Percentiles rank a stretch among this genome's conserved stretches.
Evolutionary conservation across 1,140 invertebrate species (phyloP).

Genomic region (Eueides isabella): DNA sequence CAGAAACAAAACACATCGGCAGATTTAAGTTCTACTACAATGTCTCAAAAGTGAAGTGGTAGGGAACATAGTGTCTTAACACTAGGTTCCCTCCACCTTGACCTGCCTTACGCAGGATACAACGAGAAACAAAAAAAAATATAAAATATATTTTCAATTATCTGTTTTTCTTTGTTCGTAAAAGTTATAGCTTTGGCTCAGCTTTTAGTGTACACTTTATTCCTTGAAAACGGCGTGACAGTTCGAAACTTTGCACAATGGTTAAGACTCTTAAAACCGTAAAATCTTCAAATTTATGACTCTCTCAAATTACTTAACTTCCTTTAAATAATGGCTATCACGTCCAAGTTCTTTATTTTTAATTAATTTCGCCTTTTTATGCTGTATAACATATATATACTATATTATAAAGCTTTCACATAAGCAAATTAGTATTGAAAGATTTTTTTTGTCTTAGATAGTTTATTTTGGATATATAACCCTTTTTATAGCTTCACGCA

Average conservation of each 20-base stretch:
- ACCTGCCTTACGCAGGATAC: no score
- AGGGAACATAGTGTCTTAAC: background rate
- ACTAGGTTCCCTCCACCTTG: background rate
- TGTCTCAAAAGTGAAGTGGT: no score
- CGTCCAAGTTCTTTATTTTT: background rate
- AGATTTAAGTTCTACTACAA: no score
- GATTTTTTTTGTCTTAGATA: no score
- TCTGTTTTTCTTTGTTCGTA: background rate
- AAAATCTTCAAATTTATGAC: conserved; percentile 29
- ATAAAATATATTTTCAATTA: background rate
- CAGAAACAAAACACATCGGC: no score
- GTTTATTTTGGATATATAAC: no score
- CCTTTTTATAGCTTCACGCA: no score
- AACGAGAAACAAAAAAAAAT: no score
- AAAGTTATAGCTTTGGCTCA: background rate
- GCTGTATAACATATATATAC: background rate
- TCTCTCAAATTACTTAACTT: conserved; percentile 27
- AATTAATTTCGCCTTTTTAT: conserved; percentile 7
- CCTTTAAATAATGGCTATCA: conserved; percentile 17
- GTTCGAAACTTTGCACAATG: conserved; percentile 16
- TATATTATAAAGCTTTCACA: no score
- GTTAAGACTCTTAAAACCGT: conserved; percentile 24
- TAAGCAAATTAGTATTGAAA: no score
- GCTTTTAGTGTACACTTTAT: background rate
- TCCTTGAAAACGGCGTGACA: background rate